Conservation (phyloP, 2,888 invertebrate genomes). For the Lissocephala sabroskyi region DNA sequence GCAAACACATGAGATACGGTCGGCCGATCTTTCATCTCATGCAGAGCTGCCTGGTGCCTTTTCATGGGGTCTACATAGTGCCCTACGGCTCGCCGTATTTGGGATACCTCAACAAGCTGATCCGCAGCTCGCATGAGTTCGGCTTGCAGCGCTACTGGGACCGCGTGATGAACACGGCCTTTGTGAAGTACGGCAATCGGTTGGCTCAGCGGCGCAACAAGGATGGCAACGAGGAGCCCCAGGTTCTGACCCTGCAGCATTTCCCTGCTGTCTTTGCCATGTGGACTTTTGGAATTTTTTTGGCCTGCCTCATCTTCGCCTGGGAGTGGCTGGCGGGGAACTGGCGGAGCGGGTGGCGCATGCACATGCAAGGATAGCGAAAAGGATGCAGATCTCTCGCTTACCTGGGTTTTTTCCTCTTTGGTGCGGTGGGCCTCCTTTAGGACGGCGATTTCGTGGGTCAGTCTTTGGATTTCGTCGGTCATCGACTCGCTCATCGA, state of each 20-base stretch:
- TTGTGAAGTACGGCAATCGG: constrained; percentile 51
- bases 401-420: constrained; percentile 80
- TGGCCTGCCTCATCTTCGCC: constrained; percentile 43
- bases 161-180: constrained; percentile 52
- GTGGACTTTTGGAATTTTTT: constrained; percentile 48
- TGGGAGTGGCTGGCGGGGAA: constrained; percentile 44
- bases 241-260: constrained; percentile 62
- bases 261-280: constrained; percentile 52
- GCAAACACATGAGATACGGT: constrained; percentile 65
- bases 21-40: constrained; percentile 74
- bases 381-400: too few species aligned
- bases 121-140: constrained; percentile 73
- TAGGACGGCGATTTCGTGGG: constrained; percentile 76
- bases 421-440: constrained; percentile 78
- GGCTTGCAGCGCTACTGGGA: constrained; percentile 74
- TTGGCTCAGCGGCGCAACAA: constrained; percentile 28
- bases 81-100: constrained; percentile 77
- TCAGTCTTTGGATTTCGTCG: constrained; percentile 72
- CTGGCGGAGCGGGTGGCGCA: not conserved
- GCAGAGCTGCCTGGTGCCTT: constrained; percentile 75
- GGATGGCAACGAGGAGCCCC: constrained; percentile 42
- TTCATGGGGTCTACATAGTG: constrained; percentile 75
- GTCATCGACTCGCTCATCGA: constrained; percentile 36
- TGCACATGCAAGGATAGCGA: constrained; percentile 7
- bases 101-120: constrained; percentile 72